Conservation (phyloP, 2,113 vertebrate species). For the Megaceryle maxima region DNA sequence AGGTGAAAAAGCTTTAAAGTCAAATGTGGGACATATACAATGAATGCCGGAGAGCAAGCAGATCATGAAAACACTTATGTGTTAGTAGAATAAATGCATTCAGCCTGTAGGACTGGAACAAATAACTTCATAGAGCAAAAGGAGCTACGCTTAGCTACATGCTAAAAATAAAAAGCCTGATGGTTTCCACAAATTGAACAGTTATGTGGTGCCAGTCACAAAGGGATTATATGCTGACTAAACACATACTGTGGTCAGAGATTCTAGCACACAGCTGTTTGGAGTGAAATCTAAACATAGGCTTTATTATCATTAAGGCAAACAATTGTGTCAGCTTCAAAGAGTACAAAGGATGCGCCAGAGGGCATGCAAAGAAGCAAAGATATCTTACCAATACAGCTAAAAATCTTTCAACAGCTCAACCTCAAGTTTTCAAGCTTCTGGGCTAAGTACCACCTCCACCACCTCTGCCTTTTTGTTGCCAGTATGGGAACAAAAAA, state of each 20-base stretch:
- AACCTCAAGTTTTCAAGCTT: neutral
- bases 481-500: neutral
- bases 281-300: neutral
- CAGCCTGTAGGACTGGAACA: neutral
- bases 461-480: neutral
- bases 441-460: neutral
- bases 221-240: neutral
- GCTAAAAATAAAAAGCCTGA: neutral
- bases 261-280: neutral
- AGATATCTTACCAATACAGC: neutral
- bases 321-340: neutral
- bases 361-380: neutral
- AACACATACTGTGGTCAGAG: neutral
- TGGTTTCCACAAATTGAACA: neutral
- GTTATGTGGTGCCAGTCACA: neutral
- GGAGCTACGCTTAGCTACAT: neutral
- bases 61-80: neutral
- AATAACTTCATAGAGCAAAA: neutral
- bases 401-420: neutral
- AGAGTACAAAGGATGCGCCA: neutral
- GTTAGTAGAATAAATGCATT: neutral
- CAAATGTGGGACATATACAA: neutral
- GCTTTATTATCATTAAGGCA: slow-evolving; percentile 23
- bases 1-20: neutral
- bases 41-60: neutral